Evolutionary conservation across 1,140 invertebrate genomes (phyloP), one percentile per base, ranked within the genome.

Genomic region (Pogonomyrmex californicus): DNA sequence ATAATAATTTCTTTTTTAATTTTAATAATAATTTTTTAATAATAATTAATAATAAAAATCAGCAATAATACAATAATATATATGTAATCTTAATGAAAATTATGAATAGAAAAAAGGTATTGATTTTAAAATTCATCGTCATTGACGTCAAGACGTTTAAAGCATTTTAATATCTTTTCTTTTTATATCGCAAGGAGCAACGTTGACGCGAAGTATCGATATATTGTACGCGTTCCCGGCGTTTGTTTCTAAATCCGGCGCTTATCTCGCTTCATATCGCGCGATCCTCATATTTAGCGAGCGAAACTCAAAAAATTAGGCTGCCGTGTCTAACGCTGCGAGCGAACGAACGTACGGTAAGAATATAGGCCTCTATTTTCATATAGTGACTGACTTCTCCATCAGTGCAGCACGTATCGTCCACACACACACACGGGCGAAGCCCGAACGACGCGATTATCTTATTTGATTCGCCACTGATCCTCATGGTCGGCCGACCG

Each of bases 391-490:
- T 44, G 49, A 36, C 49, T 71, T 47, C 4, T 41, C 36, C 47
- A 54, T 71, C 49, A 6, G n/a, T 33, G 41, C 17, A n/a, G 47
- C 30, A 56, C 5, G 38, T 41, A 81, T 41, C 77, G 14, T 44
- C n/a, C 44, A 51, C 36, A 12, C 9, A 51, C 36, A 12, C 9
- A 70, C 56, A 81, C 77, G 65, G 65, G 63, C 47, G 63, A 68
- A 54, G 36, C 23, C 63, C 36, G 47, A 63, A 65, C 47, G 17
- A 49, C 36, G 30, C 65, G 78, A 81, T 81, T 81, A 81, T 81
- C 78, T 81, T 81, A 71, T 81, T 81, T 71, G 65, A 81, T 70
- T 81, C 49, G 78, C 78, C 49, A 81, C 77, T 81, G 78, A 81
- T 81, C 78, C 78, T 81, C 78, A 58, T n/a, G 65, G 65, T 81